Conservation (phyloP, 2,113 vertebrate species). For the Paedocypris sp. region DNA sequence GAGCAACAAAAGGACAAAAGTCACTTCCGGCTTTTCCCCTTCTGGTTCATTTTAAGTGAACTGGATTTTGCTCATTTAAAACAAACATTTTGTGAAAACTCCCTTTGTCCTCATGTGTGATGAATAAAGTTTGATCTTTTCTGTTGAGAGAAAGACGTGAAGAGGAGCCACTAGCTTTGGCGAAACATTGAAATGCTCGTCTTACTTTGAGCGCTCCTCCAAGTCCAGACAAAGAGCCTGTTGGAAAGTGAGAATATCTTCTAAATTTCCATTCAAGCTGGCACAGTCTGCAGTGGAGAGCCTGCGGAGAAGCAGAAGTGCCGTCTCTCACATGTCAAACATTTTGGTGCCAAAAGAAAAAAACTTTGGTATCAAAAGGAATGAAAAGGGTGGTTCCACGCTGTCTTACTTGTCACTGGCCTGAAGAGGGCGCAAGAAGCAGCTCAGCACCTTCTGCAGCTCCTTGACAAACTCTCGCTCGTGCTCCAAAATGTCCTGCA, state of each 20-base stretch:
- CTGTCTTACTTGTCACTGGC: slow-evolving; percentile 89
- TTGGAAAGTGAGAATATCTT: slow-evolving; percentile 88
- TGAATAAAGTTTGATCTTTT: too few relatives aligned
- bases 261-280: slow-evolving; percentile 81
- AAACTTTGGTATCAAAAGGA: background rate
- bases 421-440: slow-evolving; percentile 85
- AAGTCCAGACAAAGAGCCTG: slow-evolving; percentile 79
- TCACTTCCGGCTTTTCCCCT: too few relatives aligned
- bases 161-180: background rate
- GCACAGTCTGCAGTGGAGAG: slow-evolving; percentile 69
- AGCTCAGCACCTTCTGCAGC: slow-evolving; percentile 77
- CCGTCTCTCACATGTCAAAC: background rate
- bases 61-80: too few relatives aligned
- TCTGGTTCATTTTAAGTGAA: too few relatives aligned
- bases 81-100: too few relatives aligned
- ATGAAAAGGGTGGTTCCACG: background rate
- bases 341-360: too few relatives aligned
- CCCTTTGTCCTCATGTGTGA: too few relatives aligned
- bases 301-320: slow-evolving; percentile 48
- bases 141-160: background rate
- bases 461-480: slow-evolving; percentile 94
- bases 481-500: slow-evolving; percentile 93
- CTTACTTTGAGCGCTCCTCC: slow-evolving; percentile 93
- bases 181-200: background rate
- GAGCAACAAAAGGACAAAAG: too few relatives aligned